These are phyloP conservation scores for Rhinichthys osculus DNA, from an alignment of 2,797 vertebrate species.

Conservation along the genomic window DNA sequence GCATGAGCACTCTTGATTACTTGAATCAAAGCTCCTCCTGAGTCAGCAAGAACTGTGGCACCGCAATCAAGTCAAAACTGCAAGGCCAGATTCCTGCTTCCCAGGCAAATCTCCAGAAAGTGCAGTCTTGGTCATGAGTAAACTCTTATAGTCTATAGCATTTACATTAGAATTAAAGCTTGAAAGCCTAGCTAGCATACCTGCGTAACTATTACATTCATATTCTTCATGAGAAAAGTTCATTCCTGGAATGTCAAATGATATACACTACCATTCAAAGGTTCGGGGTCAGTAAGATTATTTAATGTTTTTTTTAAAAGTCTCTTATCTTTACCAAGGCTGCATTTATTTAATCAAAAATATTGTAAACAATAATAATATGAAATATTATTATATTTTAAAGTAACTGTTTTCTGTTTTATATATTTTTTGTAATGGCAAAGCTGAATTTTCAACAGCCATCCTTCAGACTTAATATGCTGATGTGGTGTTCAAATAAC, in stretches of 20 bases:
- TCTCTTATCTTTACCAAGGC: not conserved
- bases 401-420: not conserved
- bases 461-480: no score
- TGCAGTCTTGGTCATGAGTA: not conserved
- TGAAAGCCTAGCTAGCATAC: not conserved
- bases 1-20: slow-evolving; percentile 19
- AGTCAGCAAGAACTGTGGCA: slow-evolving; percentile 23
- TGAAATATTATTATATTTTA: not conserved
- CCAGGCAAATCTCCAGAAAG: not conserved
- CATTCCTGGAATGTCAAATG: not conserved
- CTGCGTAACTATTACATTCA: not conserved
- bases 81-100: slow-evolving; percentile 25
- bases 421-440: not conserved
- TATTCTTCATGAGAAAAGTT: not conserved
- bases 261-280: not conserved
- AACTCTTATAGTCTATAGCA: not conserved
- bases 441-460: not conserved
- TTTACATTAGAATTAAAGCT: not conserved
- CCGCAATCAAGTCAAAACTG: slow-evolving; percentile 29
- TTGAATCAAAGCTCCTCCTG: slow-evolving; percentile 14
- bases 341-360: not conserved
- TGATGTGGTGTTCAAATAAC: no score
- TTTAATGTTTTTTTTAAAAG: not conserved
- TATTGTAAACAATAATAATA: not conserved
- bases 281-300: not conserved